Conservation (phyloP, 2,113 vertebrate genomes). For the Charina bottae region DNA sequence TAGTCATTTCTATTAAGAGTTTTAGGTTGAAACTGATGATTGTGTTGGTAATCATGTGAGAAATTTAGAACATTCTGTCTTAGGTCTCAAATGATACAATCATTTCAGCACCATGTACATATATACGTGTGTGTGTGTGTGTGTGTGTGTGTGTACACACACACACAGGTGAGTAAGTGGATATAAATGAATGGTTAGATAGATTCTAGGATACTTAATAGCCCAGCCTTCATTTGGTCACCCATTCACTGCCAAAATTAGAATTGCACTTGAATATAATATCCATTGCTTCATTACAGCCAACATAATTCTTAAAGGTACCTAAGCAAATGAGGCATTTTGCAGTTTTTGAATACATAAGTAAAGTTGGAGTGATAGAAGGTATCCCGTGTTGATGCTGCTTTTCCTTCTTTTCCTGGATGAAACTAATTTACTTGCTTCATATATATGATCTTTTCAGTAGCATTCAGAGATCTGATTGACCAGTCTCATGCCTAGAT, state of each 20-base stretch:
- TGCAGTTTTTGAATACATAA: not conserved
- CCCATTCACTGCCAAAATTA: not conserved
- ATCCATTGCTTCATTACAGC: not conserved
- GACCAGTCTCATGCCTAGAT: not conserved
- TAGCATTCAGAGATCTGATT: not conserved
- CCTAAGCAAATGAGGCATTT: not conserved
- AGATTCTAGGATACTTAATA: not conserved
- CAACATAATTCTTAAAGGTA: not conserved
- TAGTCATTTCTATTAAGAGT: not conserved
- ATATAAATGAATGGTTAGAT: not conserved
- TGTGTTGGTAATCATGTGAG: no score
- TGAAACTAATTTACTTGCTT: not conserved
- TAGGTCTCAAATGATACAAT: not conserved
- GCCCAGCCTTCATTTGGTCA: not conserved
- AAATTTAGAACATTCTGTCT: no score
- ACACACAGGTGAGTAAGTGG: not conserved
- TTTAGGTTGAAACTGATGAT: not conserved
- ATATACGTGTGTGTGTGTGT: no score
- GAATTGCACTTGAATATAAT: not conserved
- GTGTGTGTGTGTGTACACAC: no score
- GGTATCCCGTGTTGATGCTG: no score
- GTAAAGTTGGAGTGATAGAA: no score
- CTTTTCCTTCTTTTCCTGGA: not conserved
- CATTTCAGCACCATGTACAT: not conserved
- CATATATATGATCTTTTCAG: accelerated